These are phyloP conservation scores for Dichetophora obliterata DNA, from an alignment of 2,888 invertebrate species.

Conservation along the genomic window DNA sequence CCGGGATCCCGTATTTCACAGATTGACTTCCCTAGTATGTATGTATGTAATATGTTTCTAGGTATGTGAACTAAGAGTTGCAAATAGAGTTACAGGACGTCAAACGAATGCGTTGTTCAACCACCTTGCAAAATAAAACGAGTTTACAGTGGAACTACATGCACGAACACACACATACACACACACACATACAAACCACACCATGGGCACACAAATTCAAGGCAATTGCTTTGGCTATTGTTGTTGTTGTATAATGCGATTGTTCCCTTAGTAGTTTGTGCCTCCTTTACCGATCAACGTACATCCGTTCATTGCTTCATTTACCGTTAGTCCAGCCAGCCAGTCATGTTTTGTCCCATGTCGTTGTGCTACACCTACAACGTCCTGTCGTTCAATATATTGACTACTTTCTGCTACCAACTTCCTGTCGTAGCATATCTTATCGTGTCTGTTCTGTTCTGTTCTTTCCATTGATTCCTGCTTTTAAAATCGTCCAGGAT, in stretches of 20 bases:
- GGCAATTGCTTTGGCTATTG: background rate
- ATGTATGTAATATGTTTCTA: slow-evolving; percentile 37
- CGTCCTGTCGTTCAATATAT: background rate
- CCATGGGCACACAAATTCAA: slow-evolving; percentile 3
- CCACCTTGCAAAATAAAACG: background rate
- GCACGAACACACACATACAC: slow-evolving; percentile 26
- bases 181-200: slow-evolving; percentile 1
- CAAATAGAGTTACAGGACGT: slow-evolving; percentile 12
- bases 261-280: slow-evolving; percentile 5
- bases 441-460: slow-evolving; percentile 9
- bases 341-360: background rate
- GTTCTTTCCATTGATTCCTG: slow-evolving; percentile 8
- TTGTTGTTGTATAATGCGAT: background rate
- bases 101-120: background rate
- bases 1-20: too few relatives aligned
- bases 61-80: background rate
- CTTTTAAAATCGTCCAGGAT: slow-evolving; percentile 15
- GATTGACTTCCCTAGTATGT: too few relatives aligned
- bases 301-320: slow-evolving; percentile 15
- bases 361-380: background rate
- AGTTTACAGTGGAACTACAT: background rate
- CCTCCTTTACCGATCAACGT: background rate
- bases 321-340: background rate
- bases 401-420: background rate
- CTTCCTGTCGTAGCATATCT: background rate